Base-by-base conservation (phyloP, 2,888 invertebrate species). In the Deilephila porcellus region DNA sequence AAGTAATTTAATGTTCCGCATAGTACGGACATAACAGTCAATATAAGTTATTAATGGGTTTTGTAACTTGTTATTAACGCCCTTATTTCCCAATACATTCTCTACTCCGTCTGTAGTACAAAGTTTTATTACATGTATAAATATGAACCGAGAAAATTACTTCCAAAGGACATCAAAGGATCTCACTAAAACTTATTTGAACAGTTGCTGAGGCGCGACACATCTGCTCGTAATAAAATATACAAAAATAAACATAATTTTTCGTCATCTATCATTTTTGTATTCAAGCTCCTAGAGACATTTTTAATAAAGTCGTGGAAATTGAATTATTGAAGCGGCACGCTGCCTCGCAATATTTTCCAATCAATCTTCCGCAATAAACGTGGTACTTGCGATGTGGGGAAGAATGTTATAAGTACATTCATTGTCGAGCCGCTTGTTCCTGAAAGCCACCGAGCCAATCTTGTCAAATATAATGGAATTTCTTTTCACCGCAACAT, bases 211-310 rank as follows among this genome's bases (percentile, higher is more conserved):
- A 76, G 80, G 81, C 83, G 87, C 82, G 86, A 83, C 88, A 88
- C 90, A 91, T 92, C 88, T 91, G 91, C 79, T 89, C 83, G 83
- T 88, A 88, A 92, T 91, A 92, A 91, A 90, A 85, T 85, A 86
- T 80, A 87, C 84, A 80, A 82, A 87, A 86, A 89, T 88, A 88
- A 90, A 88, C 81, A 82, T 83, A 83, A 85, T 85, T 85, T 81
- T 79, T 81, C 80, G 78, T 82, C 83, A 85, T 86, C 81, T 81
- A 84, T 88, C 85, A 86, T 85, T 86, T 53, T 83, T 77, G 79
- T 82, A 81, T 83, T 81, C 77, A 75, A 76, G 77, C 75, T 76
- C 72, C 32, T 71, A 75, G 76, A 76, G 73, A 76, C 74, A 73
- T 78, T 72, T 76, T 80, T 81, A 79, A 79, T 79, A 79, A 79